Evolutionary conservation across 2,113 vertebrate genomes (phyloP), one percentile per base, ranked within the genome.

Genomic region (Apistogramma diplotaenia): DNA sequence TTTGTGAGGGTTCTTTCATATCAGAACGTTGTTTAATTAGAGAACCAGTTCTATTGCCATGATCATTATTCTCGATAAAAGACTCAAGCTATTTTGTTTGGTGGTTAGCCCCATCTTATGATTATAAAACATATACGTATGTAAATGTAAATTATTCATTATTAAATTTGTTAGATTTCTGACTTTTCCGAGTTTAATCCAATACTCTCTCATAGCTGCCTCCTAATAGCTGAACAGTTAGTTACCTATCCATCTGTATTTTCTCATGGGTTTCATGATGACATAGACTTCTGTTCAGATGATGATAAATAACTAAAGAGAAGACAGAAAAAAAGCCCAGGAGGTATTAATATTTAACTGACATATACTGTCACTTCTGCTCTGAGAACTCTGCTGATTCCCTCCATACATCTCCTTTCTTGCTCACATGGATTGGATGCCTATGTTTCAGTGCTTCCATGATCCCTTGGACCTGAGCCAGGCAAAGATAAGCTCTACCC

Each of bases 311-410:
- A 53, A 76, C 74, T 82, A 81, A 84, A 55, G 16, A 27, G 12
- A 35, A 35, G 10, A 62, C 21, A 3, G 56, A 83, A 59, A 62
- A 35, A 62, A 1, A 55, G 8, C 23, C 62, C 16, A 5, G 33
- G 13, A 29, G 37, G 0, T 2, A 84, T 93, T 62, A 89, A 93
- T 93, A 89, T 91, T 93, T 92, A 33, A 94, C 87, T 46, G 61
- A 80, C 23, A 74, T 78, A 62, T 54, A 62, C 9, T n/a, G 4
- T 13, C 43, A 51, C 70, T 88, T 89, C 84, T 85, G 85, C 84
- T 88, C 84, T 29, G 43, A 37, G 60, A 16, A 58, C 21, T 79
- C 25, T 51, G 35, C 49, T 91, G 85, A 78, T 49, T 55, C 27
- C 16, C 43, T n/a, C 31, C 79, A 70, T 62, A 54, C n/a, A 65